Conservation (phyloP, 2,888 invertebrate genomes). For the Tenthredo mesomela region DNA sequence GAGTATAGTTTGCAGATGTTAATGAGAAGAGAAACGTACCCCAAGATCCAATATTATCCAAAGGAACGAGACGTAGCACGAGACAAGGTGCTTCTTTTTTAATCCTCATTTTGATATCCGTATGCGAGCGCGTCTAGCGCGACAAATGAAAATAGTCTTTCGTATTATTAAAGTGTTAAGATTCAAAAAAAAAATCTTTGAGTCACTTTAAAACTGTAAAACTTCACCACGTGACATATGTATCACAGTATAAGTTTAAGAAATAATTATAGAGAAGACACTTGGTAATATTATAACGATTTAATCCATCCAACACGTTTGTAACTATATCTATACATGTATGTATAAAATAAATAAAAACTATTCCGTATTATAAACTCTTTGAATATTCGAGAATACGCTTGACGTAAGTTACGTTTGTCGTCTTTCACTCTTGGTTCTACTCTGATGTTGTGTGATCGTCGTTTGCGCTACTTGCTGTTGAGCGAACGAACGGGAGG, state of each 20-base stretch:
- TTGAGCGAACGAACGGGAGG: constrained; percentile 37
- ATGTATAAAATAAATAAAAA: not conserved
- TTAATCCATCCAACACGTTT: not conserved
- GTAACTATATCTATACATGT: not conserved
- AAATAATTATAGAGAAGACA: not conserved
- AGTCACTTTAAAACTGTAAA: not conserved
- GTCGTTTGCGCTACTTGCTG: constrained; percentile 12
- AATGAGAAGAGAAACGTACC: constrained; percentile 64
- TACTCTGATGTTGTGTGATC: constrained; percentile 4
- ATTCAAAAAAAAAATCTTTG: not conserved
- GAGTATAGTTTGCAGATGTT: not conserved
- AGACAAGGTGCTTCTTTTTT: constrained; percentile 84
- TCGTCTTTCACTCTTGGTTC: not conserved
- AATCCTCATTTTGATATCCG: constrained; percentile 80
- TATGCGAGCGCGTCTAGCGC: not conserved
- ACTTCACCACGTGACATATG: not conserved
- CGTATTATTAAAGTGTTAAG: not conserved
- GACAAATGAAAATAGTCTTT: not conserved
- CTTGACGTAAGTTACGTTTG: not conserved
- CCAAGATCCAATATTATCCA: constrained; percentile 75
- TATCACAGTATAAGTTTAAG: not conserved
- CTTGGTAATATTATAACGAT: not conserved
- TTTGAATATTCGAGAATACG: not conserved
- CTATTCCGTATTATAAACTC: not conserved
- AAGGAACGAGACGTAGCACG: constrained; percentile 82